Conservation (phyloP, 2,888 invertebrate genomes). For the Ochropleura leucogaster region DNA sequence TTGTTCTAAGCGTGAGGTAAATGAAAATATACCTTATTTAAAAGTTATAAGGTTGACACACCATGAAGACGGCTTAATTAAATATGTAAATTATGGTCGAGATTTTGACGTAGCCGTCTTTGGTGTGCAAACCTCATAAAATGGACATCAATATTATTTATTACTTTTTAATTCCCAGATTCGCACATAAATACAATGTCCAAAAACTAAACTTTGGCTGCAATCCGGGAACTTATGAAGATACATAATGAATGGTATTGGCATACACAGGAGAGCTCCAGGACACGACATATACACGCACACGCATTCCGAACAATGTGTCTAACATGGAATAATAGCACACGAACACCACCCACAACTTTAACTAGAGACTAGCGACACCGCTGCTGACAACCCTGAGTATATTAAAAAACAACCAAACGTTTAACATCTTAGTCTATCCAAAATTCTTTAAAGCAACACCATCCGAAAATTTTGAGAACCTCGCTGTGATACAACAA, state of each 20-base stretch:
- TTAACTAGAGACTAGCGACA: conserved; percentile 50
- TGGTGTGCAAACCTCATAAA: conserved; percentile 18
- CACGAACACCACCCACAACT: conserved; percentile 58
- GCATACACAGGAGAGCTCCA: conserved; percentile 71
- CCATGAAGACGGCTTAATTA: not conserved
- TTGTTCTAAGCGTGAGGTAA: not conserved
- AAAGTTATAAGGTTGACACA: not conserved
- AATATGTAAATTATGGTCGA: conserved; percentile 3
- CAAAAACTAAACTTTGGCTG: conserved; percentile 50
- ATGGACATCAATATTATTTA: conserved; percentile 16
- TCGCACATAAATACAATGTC: conserved; percentile 30
- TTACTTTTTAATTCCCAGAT: conserved; percentile 44
- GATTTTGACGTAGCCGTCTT: conserved; percentile 1
- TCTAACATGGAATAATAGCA: conserved; percentile 71
- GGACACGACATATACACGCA: conserved; percentile 53
- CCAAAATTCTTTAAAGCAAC: conserved; percentile 29
- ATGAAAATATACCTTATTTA: conserved; percentile 10
- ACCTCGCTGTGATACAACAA: conserved; percentile 13
- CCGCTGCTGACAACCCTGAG: conserved; percentile 62
- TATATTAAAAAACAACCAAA: conserved; percentile 52
- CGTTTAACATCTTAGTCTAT: conserved; percentile 47
- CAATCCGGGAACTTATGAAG: conserved; percentile 52
- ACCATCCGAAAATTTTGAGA: conserved; percentile 25
- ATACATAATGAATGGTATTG: conserved; percentile 32
- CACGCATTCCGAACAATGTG: conserved; percentile 52